These are phyloP conservation scores for Lanistes nyassanus DNA, from an alignment of 1,140 invertebrate species.

Conservation along the genomic window DNA sequence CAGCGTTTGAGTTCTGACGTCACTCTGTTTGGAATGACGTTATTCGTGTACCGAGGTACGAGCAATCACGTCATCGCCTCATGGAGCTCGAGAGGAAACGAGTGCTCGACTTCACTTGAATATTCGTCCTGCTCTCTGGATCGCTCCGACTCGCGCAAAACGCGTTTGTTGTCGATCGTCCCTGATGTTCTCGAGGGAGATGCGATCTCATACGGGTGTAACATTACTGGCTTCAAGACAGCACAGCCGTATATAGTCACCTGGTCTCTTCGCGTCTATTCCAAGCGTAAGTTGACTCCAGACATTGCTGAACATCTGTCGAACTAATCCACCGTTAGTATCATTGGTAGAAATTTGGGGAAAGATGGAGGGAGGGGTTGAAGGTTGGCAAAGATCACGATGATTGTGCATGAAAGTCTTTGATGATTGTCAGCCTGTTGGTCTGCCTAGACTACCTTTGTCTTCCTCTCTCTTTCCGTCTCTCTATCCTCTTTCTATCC, in stretches of 20 bases:
- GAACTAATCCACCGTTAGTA: no score
- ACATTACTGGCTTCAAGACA: not conserved
- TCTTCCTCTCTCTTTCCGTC: no score
- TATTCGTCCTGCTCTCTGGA: not conserved
- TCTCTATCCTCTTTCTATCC: no score
- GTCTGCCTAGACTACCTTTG: no score
- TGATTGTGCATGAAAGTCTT: no score
- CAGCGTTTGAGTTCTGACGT: not conserved
- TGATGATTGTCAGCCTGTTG: no score
- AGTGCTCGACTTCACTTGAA: not conserved
- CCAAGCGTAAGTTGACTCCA: no score
- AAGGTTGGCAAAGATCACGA: no score
- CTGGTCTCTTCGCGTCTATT: not conserved
- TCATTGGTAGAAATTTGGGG: no score
- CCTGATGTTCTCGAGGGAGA: not conserved
- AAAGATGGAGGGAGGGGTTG: no score
- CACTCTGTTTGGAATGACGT: not conserved
- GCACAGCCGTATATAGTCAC: not conserved
- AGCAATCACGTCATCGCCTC: not conserved
- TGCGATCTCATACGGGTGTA: not conserved
- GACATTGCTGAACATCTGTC: no score
- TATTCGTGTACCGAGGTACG: not conserved
- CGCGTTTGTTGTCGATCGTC: not conserved
- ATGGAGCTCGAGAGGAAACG: not conserved
- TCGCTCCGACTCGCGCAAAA: not conserved